A percentile compares a stretch with the other conserved stretches of the same genome.
These are phyloP conservation scores for Villa cingulata DNA, from an alignment of 2,888 invertebrate species.

Conservation along the genomic window DNA sequence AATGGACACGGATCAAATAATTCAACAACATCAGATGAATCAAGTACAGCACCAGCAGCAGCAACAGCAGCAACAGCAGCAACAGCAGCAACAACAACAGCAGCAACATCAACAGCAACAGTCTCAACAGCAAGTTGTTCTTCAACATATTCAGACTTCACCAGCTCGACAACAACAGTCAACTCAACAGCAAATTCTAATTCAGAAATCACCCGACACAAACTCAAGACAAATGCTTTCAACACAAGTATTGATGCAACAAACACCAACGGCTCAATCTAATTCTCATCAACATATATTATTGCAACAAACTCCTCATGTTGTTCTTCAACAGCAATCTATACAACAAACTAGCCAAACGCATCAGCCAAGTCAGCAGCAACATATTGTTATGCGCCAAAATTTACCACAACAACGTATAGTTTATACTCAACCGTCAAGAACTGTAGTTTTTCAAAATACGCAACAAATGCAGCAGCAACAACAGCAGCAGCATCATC, in stretches of 20 bases:
- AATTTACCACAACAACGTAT: slow-evolving; percentile 18
- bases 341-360: slow-evolving; percentile 21
- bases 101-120: slow-evolving; percentile 23
- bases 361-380: slow-evolving; percentile 20
- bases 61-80: not conserved
- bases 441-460: slow-evolving; percentile 8
- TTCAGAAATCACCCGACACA: slow-evolving; percentile 2
- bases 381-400: slow-evolving; percentile 29
- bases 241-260: slow-evolving; percentile 6
- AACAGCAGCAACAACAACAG: slow-evolving; percentile 19
- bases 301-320: slow-evolving; percentile 9
- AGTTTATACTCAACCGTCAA: slow-evolving; percentile 19
- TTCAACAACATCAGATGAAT: slow-evolving; percentile 3
- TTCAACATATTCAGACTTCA: not conserved
- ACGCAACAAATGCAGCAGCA: slow-evolving; percentile 10
- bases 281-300: slow-evolving; percentile 14
- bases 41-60: slow-evolving; percentile 1
- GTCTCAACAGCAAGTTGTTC: slow-evolving; percentile 1
- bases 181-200: slow-evolving; percentile 1
- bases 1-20: slow-evolving; percentile 3
- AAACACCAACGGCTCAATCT: slow-evolving; percentile 13
- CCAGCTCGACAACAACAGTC: slow-evolving; percentile 19
- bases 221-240: not conserved
- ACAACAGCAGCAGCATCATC: slow-evolving; percentile 21
- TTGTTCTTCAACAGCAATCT: slow-evolving; percentile 15